phyloP scores from a whole-genome alignment of 92 coral and sea anemone genomes.

The Epizoanthus stellaris region DNA sequence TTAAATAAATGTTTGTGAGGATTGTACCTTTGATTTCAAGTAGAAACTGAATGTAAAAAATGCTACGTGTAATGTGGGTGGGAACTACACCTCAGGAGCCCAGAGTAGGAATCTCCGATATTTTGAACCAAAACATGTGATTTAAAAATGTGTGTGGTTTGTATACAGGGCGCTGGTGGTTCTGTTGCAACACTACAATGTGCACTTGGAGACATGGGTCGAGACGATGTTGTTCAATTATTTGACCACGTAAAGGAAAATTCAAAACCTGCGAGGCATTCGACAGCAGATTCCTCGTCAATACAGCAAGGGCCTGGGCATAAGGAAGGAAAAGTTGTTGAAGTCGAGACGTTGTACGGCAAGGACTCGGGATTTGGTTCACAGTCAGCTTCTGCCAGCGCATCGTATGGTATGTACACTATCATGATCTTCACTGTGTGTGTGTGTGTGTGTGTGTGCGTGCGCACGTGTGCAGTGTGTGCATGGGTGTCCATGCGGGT shows the following conservation, averaged over 20 bases:
- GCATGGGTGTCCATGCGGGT: no score
- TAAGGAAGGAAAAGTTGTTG: no score
- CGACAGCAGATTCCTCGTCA: slow-evolving; percentile 22
- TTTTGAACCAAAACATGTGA: not conserved
- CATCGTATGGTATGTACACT: slow-evolving; percentile 60
- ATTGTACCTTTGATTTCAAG: no score
- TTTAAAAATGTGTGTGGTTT: not conserved
- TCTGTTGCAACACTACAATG: slow-evolving; percentile 42
- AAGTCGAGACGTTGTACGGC: slow-evolving; percentile 45
- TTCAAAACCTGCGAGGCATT: slow-evolving; percentile 1
- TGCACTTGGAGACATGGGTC: slow-evolving; percentile 60
- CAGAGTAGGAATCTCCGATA: not conserved
- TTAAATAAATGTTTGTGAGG: no score
- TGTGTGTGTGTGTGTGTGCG: not conserved
- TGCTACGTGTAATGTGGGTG: no score
- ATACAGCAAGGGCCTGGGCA: not conserved
- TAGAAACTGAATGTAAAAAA: no score
- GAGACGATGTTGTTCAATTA: slow-evolving; percentile 59
- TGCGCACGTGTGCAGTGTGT: no score
- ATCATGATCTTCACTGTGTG: not conserved
- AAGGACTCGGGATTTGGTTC: slow-evolving; percentile 83
- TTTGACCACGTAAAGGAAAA: slow-evolving; percentile 32
- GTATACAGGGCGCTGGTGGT: slow-evolving; percentile 63
- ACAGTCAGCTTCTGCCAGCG: slow-evolving; percentile 62
- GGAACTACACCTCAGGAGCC: not conserved